These are phyloP conservation scores for Lithophane ornitopus DNA, from an alignment of 2,888 invertebrate genomes.

Conservation along the genomic window DNA sequence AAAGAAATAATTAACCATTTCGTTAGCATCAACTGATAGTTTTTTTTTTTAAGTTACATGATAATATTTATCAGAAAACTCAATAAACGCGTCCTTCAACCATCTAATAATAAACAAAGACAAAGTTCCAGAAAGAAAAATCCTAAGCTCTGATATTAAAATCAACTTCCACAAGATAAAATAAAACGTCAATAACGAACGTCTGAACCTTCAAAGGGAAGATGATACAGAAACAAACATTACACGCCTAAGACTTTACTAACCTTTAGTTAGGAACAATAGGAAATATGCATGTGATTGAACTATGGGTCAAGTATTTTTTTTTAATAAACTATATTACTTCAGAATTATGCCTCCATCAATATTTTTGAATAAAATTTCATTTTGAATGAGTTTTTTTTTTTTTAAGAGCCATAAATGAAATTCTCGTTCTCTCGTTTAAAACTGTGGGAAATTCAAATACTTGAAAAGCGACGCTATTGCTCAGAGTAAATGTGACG, in stretches of 20 bases:
- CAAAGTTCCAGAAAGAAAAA: background rate
- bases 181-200: background rate
- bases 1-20: background rate
- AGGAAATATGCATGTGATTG: too few relatives aligned
- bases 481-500: too few relatives aligned
- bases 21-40: background rate
- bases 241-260: conserved; percentile 47
- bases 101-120: background rate
- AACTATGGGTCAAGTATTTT: too few relatives aligned
- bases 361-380: too few relatives aligned
- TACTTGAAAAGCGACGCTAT: too few relatives aligned
- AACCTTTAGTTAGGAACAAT: conserved; percentile 27
- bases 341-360: too few relatives aligned
- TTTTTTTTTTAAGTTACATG: too few relatives aligned
- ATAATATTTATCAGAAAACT: background rate
- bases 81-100: background rate
- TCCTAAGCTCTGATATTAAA: background rate
- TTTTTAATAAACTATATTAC: too few relatives aligned
- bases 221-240: conserved; percentile 26
- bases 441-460: too few relatives aligned
- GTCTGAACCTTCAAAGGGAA: background rate
- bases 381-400: too few relatives aligned
- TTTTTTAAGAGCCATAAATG: too few relatives aligned
- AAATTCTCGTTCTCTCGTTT: too few relatives aligned
- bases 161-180: background rate